Evolutionary conservation across 92 coral and sea anemone species (phyloP).

Genomic region (Isaurus tuberculatus): DNA sequence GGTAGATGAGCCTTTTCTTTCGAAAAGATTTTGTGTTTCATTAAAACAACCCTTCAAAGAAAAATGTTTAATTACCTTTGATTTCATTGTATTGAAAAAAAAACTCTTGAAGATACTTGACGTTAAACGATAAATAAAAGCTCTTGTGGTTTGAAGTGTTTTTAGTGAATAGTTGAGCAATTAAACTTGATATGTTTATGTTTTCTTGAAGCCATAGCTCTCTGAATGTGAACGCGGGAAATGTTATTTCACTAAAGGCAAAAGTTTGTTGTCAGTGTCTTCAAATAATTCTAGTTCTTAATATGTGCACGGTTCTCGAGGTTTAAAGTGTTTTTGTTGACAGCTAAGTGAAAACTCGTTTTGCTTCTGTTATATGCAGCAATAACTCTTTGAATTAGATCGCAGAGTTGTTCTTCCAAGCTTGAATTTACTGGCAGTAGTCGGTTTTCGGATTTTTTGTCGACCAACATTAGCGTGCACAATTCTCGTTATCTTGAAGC

Average conservation of each 20-base stretch:
- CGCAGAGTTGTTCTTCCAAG: too few species aligned
- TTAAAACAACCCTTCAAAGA: not conserved
- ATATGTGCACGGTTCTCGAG: too few species aligned
- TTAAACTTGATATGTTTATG: not conserved
- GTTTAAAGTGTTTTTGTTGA: too few species aligned
- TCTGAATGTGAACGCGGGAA: conserved; percentile 60
- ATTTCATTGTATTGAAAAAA: not conserved
- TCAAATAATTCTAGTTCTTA: conserved; percentile 89
- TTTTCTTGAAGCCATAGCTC: conserved; percentile 81
- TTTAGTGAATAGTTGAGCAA: not conserved
- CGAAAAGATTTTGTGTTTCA: not conserved
- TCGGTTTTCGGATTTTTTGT: too few species aligned
- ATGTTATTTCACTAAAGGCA: conserved; percentile 74
- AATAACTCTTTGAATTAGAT: too few species aligned
- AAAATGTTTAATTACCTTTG: not conserved
- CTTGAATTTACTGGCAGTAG: too few species aligned
- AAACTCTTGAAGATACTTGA: not conserved
- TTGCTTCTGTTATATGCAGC: too few species aligned
- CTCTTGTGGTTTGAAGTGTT: not conserved
- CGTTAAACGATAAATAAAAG: not conserved
- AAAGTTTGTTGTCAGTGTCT: conserved; percentile 82
- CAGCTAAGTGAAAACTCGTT: too few species aligned
- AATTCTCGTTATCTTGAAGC: too few species aligned
- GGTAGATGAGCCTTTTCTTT: not conserved
- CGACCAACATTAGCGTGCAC: too few species aligned